Percentiles rank a stretch among this genome's conserved stretches.
Conservation (phyloP, 1,140 invertebrate genomes). For the Stratiolaelaps scimitus region DNA sequence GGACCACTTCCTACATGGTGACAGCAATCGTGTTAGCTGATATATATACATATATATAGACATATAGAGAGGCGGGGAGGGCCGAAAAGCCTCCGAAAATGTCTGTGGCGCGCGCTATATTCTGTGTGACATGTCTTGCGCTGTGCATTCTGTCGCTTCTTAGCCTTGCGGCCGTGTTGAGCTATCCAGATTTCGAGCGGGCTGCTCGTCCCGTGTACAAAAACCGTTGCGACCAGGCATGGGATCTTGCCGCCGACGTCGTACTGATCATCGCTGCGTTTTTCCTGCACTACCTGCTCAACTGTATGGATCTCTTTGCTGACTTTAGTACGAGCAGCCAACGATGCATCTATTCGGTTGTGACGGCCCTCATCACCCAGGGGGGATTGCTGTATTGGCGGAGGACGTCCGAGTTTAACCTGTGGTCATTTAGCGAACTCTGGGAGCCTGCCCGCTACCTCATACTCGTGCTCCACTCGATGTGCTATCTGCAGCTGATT, state of each 20-base stretch:
- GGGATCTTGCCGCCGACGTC: slow-evolving; percentile 11
- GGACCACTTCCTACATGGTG: no score
- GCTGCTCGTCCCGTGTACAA: slow-evolving; percentile 11
- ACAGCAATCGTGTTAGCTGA: no score
- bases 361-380: slow-evolving; percentile 12
- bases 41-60: no score
- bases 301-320: slow-evolving; percentile 20
- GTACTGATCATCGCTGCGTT: slow-evolving; percentile 14
- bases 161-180: slow-evolving; percentile 18
- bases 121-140: slow-evolving; percentile 15
- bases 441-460: background rate
- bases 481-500: slow-evolving; percentile 7
- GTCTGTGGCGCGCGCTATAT: background rate
- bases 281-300: slow-evolving; percentile 12
- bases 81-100: background rate
- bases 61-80: no score
- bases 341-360: slow-evolving; percentile 7
- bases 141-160: slow-evolving; percentile 1
- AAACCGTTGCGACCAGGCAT: slow-evolving; percentile 20
- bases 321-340: slow-evolving; percentile 21
- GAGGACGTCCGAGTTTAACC: slow-evolving; percentile 16
- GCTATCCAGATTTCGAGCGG: slow-evolving; percentile 17
- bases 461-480: background rate
- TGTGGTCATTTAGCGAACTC: slow-evolving; percentile 4
- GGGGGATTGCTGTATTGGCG: slow-evolving; percentile 10